Percentiles rank a stretch among this genome's conserved stretches.
Conservation (phyloP, 2,113 vertebrate genomes). For the Triplophysa dalaica region DNA sequence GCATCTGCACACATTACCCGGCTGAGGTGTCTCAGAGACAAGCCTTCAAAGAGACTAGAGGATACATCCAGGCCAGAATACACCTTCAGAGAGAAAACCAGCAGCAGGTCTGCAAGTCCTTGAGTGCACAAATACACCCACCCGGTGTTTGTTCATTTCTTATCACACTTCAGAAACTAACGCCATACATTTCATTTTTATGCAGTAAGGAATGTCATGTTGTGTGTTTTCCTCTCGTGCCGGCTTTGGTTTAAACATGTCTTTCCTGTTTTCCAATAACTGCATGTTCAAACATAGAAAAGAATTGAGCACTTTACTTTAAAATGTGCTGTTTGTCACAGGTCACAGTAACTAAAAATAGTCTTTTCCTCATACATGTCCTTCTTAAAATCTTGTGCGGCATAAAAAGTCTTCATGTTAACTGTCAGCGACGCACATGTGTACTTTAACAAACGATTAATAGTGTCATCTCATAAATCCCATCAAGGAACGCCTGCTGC, state of each 20-base stretch:
- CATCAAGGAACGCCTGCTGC: slow-evolving; percentile 88
- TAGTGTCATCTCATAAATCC: slow-evolving; percentile 39
- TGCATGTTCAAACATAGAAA: neutral
- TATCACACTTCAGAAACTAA: neutral
- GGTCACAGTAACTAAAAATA: neutral
- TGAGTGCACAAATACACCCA: neutral
- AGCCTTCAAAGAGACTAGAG: slow-evolving; percentile 94
- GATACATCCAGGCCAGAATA: slow-evolving; percentile 93
- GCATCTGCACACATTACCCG: slow-evolving; percentile 95
- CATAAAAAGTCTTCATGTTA: neutral
- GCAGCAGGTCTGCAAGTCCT: slow-evolving; percentile 82
- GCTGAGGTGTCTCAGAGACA: slow-evolving; percentile 97
- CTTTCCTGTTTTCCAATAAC: neutral
- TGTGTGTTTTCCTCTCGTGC: neutral
- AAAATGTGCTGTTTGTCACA: too few relatives aligned
- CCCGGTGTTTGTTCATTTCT: neutral
- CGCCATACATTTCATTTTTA: neutral
- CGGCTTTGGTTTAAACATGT: neutral
- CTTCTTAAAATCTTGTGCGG: too few relatives aligned
- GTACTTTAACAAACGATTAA: slow-evolving; percentile 16
- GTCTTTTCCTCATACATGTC: too few relatives aligned
- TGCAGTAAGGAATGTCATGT: neutral
- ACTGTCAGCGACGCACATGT: neutral
- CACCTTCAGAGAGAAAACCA: slow-evolving; percentile 94
- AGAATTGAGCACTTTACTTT: too few relatives aligned